These are phyloP conservation scores for Daktulosphaira vitifoliae DNA, from an alignment of 1,140 invertebrate species.

Conservation along the genomic window DNA sequence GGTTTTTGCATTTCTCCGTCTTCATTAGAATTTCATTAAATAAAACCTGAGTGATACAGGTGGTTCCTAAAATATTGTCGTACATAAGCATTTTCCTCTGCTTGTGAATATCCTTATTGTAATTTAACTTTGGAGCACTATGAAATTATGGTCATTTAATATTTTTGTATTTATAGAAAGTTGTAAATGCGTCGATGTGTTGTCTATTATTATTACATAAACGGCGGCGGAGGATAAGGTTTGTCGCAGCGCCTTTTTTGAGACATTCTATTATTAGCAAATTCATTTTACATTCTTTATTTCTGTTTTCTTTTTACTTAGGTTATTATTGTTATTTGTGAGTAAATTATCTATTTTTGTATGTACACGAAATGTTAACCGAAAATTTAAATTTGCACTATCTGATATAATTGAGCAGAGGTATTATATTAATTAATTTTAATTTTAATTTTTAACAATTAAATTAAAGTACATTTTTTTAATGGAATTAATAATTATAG, in stretches of 20 bases:
- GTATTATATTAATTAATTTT: too few species aligned
- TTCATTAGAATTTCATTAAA: constrained; percentile 16
- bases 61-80: constrained; percentile 14
- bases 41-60: neutral
- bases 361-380: too few species aligned
- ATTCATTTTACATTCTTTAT: neutral
- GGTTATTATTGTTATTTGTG: constrained; percentile 5
- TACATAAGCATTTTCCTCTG: too few species aligned
- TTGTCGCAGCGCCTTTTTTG: neutral
- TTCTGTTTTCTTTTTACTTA: too few species aligned
- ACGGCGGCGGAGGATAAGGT: neutral
- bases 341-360: too few species aligned
- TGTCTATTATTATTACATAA: constrained; percentile 2
- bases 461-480: too few species aligned
- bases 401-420: too few species aligned
- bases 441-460: too few species aligned
- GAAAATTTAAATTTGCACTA: too few species aligned
- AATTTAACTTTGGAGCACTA: too few species aligned
- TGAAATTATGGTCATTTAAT: neutral
- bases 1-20: constrained; percentile 19
- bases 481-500: too few species aligned
- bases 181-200: neutral
- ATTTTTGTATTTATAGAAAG: constrained; percentile 10
- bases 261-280: constrained; percentile 13
- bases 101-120: too few species aligned